Evolutionary conservation across 2,888 invertebrate genomes (phyloP), one percentile per base, ranked within the genome.

Genomic region (Drosophila mimetica): DNA sequence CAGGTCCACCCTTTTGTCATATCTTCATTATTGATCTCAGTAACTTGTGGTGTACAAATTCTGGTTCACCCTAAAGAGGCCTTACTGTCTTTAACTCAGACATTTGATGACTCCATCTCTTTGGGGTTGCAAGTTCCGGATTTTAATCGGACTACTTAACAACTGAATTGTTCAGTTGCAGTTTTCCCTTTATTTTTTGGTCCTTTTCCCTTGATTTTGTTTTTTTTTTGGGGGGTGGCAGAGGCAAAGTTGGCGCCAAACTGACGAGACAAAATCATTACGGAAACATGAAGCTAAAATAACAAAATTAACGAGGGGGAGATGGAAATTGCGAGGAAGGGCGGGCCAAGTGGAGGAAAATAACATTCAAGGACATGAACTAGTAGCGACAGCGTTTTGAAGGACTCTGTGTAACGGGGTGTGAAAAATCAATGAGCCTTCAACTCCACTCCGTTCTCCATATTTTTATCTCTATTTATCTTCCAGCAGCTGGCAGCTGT

Each of bases 351-450:
- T 13, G 52, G 18, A 8, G 58, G 28, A 61, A 79, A 79, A 80
- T 77, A 86, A 70, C 71, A 79, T 63, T 74, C 83, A 79, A 79
- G 86, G 86, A 85, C 79, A 71, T 63, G 48, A 53, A 51, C 61
- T 41, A 58, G 58, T 67, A 51, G 39, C 46, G 48, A 53, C 48
- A 46, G 63, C 37, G n/a, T 39, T 63, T 58, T 30, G 42, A 64
- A 64, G 63, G 63, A 65, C 63, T 50, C 37, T 60, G 60, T 39
- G 48, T 63, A 74, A 58, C 60, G 59, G 53, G 57, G 79, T 74
- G 71, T 79, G 81, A 79, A 79, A 79, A 79, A 79, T 79, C 85
- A 79, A 85, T 79, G 79, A 73, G 76, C 64, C 59, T 70, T 52
- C 59, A 55, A 57, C 60, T 73, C 60, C 14, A 20, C 30, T 16